These are phyloP conservation scores for Peromyscus leucopus DNA, from an alignment of 2,113 vertebrate species.

Conservation along the genomic window DNA sequence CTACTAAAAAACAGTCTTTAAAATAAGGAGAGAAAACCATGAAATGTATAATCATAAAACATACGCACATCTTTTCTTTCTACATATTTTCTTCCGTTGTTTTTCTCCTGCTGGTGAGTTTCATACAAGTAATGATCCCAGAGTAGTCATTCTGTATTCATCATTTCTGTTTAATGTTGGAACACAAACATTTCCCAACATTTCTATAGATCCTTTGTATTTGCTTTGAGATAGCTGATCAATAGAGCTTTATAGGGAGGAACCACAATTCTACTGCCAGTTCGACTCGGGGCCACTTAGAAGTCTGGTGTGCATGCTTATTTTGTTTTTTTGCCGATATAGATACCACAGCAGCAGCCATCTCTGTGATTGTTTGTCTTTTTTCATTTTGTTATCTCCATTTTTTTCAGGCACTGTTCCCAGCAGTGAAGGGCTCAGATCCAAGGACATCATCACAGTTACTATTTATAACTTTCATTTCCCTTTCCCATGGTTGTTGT, in stretches of 20 bases:
- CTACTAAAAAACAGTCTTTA: neutral
- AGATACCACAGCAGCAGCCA: neutral
- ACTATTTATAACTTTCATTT: neutral
- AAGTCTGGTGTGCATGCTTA: neutral
- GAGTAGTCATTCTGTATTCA: neutral
- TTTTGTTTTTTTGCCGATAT: neutral
- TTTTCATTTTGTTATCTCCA: neutral
- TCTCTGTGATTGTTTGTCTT: neutral
- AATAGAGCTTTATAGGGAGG: neutral
- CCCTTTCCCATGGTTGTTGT: neutral
- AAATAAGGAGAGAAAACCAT: neutral
- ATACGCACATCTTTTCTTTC: conserved; percentile 4
- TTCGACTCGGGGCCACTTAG: neutral
- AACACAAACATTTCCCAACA: neutral
- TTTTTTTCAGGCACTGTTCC: neutral
- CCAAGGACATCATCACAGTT: neutral
- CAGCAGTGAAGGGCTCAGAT: neutral
- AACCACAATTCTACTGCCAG: neutral
- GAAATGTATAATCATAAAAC: neutral
- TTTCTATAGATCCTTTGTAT: neutral
- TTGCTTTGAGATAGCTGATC: neutral
- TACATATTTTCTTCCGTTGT: neutral
- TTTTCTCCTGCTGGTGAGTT: conserved; percentile 41
- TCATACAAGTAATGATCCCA: neutral
- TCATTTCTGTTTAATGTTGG: conserved; percentile 41